Base-by-base conservation (phyloP, 1,140 invertebrate species). In the Drosophila navojoa region DNA sequence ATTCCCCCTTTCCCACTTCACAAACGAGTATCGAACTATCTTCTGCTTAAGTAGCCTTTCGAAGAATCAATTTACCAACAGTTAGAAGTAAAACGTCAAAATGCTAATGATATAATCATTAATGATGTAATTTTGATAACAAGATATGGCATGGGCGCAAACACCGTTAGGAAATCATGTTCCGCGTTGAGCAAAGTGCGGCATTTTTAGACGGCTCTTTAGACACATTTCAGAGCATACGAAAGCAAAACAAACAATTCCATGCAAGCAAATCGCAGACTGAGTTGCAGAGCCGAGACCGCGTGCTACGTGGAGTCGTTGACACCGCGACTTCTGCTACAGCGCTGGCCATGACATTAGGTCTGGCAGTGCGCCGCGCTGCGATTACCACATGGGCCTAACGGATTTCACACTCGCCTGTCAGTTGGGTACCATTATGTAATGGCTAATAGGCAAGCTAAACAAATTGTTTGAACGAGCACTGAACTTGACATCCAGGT, bases 391-490 rank as follows among this genome's bases (percentile, higher is more conserved):
- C 71, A 73, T 69, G 58, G 63, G 68, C 69, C 54, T 82, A 86
- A 86, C 82, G 82, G 82, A 66, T 79, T 86, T 89, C 82, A 87
- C 84, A 86, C 61, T 72, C 67, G 60, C 59, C 58, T 60, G 79
- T 52, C 52, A 81, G 53, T 53, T 72, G 40, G 25, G 50, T 67
- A 38, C 13, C 76, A 82, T 87, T 86, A 87, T 79, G 79, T 86
- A 86, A 85, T 78, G 54, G 40, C 25, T 13, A 52, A 73, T 67
- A 60, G 40, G 7, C 15, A 27, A 63, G 35, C 29, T 59, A 74
- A 81, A 77, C 35, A 38, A 29, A 29, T 38, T 57, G 50, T 59
- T 45, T 63, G 42, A 27, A 38, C 54, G 77, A 73, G 71, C 81
- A 82, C 68, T 79, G 80, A 82, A 82, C 80, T 71, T 82, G 80